Conservation (phyloP, 2,888 invertebrate species). For the Nephrotoma appendiculata region DNA sequence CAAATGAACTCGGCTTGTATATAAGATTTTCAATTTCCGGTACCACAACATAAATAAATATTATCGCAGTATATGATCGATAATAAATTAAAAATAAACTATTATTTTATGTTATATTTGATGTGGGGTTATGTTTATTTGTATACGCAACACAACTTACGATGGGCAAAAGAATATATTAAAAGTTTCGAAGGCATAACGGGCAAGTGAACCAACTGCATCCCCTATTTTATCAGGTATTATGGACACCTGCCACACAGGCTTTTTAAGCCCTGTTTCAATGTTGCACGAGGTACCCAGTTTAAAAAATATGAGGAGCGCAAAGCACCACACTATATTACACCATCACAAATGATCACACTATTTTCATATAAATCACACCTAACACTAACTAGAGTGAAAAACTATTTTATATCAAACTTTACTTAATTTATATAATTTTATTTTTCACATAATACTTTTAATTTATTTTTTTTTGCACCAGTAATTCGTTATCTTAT, state of each 20-base stretch:
- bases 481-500: not conserved
- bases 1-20: not conserved
- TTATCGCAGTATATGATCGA: not conserved
- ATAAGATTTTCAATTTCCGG: not conserved
- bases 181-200: conserved; percentile 33
- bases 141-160: conserved; percentile 19
- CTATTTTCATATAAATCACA: not conserved
- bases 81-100: not conserved
- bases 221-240: conserved; percentile 32
- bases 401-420: not conserved
- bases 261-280: conserved; percentile 12
- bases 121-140: too few relatives aligned
- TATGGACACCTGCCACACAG: conserved; percentile 32
- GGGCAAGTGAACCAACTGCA: conserved; percentile 29
- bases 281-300: not conserved
- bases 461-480: not conserved
- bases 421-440: too few relatives aligned
- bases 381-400: not conserved
- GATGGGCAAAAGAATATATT: conserved; percentile 32
- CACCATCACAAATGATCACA: not conserved
- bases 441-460: not conserved
- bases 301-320: not conserved
- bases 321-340: not conserved
- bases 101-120: not conserved
- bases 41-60: not conserved